phyloP scores from a whole-genome alignment of 2,797 vertebrate species.

The Notolepis coatsorum region DNA sequence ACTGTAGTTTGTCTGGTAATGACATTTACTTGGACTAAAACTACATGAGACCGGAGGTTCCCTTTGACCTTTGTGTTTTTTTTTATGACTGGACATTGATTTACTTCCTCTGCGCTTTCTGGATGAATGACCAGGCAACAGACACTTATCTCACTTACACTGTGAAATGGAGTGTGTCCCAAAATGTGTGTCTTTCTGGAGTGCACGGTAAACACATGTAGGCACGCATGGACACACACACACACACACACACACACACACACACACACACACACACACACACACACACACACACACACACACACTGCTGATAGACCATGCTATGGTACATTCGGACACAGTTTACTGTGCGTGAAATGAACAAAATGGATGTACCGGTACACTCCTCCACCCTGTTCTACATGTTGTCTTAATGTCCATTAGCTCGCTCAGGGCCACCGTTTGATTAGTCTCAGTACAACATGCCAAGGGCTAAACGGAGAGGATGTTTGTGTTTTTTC shows the following conservation, averaged over 20 bases:
- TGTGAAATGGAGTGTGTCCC: conserved; percentile 63
- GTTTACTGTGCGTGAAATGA: conserved; percentile 63
- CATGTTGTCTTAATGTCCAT: conserved; percentile 1
- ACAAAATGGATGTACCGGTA: conserved; percentile 39
- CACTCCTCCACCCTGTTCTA: conserved; percentile 34
- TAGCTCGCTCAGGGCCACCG: conserved; percentile 21
- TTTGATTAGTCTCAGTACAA: conserved; percentile 11
- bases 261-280: conserved; percentile 6
- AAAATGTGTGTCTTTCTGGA: conserved; percentile 42
- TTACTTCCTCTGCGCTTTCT: conserved; percentile 50
- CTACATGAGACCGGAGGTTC: conserved; percentile 11
- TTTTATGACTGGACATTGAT: conserved; percentile 57
- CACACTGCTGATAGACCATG: conserved; percentile 23
- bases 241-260: conserved; percentile 15
- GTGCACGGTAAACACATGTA: conserved; percentile 8
- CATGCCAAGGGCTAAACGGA: conserved; percentile 13
- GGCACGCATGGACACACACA: neutral
- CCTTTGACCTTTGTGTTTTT: conserved; percentile 42
- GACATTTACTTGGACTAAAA: conserved; percentile 12
- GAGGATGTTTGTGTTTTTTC: neutral
- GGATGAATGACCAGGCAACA: conserved; percentile 48
- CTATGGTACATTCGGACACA: conserved; percentile 44
- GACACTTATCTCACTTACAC: conserved; percentile 61
- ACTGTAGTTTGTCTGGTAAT: conserved; percentile 5
- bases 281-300: conserved; percentile 6